These are phyloP conservation scores for Dolichallabes microphthalmus DNA, from an alignment of 2,113 vertebrate genomes.

Conservation along the genomic window DNA sequence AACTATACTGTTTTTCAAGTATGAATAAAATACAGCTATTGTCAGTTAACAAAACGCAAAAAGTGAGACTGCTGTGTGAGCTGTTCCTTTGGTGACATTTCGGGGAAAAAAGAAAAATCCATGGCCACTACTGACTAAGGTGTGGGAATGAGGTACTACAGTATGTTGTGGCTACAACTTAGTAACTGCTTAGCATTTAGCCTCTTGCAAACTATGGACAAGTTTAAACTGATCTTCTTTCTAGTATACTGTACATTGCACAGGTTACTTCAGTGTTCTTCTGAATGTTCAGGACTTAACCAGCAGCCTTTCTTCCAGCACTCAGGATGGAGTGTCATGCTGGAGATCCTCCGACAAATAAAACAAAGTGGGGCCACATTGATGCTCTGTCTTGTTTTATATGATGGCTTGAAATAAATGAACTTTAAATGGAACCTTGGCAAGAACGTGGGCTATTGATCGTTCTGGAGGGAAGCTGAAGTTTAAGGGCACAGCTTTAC, in stretches of 20 bases:
- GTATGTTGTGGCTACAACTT: no score
- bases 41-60: background rate
- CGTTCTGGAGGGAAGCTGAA: constrained; percentile 77
- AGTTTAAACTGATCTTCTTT: no score
- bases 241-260: background rate
- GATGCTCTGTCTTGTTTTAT: constrained; percentile 83
- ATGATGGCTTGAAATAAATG: constrained; percentile 82
- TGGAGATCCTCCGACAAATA: constrained; percentile 80
- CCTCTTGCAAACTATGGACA: no score
- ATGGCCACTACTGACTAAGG: no score
- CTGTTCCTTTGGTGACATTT: no score
- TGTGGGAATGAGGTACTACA: no score
- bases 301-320: constrained; percentile 24
- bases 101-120: no score
- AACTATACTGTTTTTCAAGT: background rate
- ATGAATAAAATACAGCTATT: background rate
- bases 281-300: constrained; percentile 23
- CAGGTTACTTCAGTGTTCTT: constrained; percentile 4
- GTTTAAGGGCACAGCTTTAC: constrained; percentile 81
- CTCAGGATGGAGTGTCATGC: constrained; percentile 63
- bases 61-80: background rate
- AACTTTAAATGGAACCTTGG: constrained; percentile 85
- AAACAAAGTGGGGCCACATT: constrained; percentile 78
- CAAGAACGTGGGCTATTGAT: constrained; percentile 77
- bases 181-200: no score